Base-by-base conservation (phyloP, 2,797 vertebrate species). In the Phataginus tricuspis region DNA sequence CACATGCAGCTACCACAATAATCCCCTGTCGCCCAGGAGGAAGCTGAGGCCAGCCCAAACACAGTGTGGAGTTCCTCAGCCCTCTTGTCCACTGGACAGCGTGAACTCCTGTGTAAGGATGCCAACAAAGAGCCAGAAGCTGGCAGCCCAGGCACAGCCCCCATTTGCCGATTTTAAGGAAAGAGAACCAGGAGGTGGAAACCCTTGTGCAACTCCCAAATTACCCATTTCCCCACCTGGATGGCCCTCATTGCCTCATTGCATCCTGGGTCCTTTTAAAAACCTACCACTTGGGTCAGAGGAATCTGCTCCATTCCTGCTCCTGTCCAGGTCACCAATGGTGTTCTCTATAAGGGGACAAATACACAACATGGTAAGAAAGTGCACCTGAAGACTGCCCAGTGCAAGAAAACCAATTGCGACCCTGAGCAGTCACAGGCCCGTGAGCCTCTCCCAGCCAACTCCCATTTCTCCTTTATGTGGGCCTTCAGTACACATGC, bases 281-380 rank as follows among this genome's bases (percentile, higher is more conserved):
- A 78, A 97, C 97, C 39, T 97, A 97, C 97, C 97, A 85, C 86
- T 96, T 14, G 83, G 71, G 71, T 72, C n/a, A 78, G 96, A 87
- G 49, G 96, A 59, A 18, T 64, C 88, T 0, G 57, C 88, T 95
- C 89, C 92, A 63, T 29, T 94, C 49, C 27, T 87, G 39, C 59
- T 61, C 59, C 78, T 19, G 61, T 68, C 37, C 45, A 7, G 31
- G 15, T 7, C 88, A 14, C 86, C 68, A 34, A 29, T 2, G 34
- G 79, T 51, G 9, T 82, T 87, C 75, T 95, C 97, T 98, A 71
- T 34, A 89, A 87, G 61, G 61, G 29, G n/a, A 95, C 61, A 96
- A 68, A 93, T 5, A 79, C 55, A 83, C 37, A 39, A 5, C 19
- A 53, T 5, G 29, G 71, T 96, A 61, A 97, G 86, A 72, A 64